Conservation (phyloP, 2,888 invertebrate genomes). For the Ectemnius continuus region DNA sequence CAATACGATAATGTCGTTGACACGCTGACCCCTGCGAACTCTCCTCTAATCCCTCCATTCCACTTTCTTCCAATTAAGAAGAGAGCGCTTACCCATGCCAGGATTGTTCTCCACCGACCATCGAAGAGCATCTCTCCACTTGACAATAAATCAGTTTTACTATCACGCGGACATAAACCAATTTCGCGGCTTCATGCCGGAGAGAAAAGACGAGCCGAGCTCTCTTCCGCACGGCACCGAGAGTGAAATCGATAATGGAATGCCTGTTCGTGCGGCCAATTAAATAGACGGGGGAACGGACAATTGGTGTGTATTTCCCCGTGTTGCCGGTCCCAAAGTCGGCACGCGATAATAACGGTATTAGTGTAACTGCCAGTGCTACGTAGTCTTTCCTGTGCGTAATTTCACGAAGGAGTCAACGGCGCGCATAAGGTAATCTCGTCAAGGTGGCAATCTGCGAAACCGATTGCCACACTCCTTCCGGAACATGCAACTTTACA, state of each 20-base stretch:
- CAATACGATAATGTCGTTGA: too few relatives aligned
- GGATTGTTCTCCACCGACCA: too few relatives aligned
- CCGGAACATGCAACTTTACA: conserved; percentile 57
- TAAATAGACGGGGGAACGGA: neutral
- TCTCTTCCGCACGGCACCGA: neutral
- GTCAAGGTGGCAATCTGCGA: conserved; percentile 41
- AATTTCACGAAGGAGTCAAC: conserved; percentile 53
- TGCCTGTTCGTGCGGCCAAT: conserved; percentile 19
- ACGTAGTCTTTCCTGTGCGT: neutral
- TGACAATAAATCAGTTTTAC: too few relatives aligned
- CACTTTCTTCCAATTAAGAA: too few relatives aligned
- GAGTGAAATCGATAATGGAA: conserved; percentile 21
- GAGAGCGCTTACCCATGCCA: too few relatives aligned
- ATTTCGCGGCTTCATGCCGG: conserved; percentile 12
- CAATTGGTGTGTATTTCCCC: conserved; percentile 7
- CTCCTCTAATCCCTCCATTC: too few relatives aligned
- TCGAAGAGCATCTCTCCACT: too few relatives aligned
- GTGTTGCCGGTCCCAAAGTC: neutral
- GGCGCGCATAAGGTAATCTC: conserved; percentile 43
- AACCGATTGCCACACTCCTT: conserved; percentile 60
- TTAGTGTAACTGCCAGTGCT: conserved; percentile 22
- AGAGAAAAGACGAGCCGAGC: neutral
- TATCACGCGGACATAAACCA: conserved; percentile 9
- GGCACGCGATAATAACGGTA: conserved; percentile 11
- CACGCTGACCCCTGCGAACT: too few relatives aligned